Conservation (phyloP, 2,113 vertebrate species). For the Nestor notabilis region DNA sequence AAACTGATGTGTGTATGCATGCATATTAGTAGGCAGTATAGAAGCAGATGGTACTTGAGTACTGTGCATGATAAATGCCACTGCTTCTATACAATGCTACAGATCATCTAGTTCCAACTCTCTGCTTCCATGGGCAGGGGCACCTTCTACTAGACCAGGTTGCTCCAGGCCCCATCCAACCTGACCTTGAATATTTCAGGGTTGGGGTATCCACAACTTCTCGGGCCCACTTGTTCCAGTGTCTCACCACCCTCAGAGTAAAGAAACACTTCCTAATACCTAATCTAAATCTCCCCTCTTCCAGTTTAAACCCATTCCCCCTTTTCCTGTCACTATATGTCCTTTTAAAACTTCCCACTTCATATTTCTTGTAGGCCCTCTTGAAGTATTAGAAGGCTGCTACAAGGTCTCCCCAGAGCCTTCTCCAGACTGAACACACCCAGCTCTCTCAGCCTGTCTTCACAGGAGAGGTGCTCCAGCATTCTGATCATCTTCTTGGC, state of each 20-base stretch:
- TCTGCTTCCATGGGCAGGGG: background rate
- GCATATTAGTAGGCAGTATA: background rate
- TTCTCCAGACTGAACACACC: background rate
- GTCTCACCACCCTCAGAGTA: background rate
- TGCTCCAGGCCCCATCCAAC: background rate
- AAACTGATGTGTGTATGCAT: background rate
- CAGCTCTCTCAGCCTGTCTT: background rate
- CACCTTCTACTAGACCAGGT: background rate
- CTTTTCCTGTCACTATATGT: background rate
- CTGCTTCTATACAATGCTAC: background rate
- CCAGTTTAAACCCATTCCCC: background rate
- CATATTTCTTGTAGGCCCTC: background rate
- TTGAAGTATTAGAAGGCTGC: background rate
- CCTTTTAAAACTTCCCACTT: background rate
- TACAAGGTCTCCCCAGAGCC: background rate
- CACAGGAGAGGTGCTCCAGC: background rate
- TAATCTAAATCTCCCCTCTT: background rate
- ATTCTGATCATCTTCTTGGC: background rate
- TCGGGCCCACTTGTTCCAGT: background rate
- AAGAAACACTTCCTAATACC: background rate
- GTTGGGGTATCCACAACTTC: background rate
- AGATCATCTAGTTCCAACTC: background rate
- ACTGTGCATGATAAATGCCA: background rate
- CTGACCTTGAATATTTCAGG: background rate
- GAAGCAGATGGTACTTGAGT: background rate